Evolutionary conservation across 1,140 invertebrate species (phyloP).

Genomic region (Conus ventricosus): DNA sequence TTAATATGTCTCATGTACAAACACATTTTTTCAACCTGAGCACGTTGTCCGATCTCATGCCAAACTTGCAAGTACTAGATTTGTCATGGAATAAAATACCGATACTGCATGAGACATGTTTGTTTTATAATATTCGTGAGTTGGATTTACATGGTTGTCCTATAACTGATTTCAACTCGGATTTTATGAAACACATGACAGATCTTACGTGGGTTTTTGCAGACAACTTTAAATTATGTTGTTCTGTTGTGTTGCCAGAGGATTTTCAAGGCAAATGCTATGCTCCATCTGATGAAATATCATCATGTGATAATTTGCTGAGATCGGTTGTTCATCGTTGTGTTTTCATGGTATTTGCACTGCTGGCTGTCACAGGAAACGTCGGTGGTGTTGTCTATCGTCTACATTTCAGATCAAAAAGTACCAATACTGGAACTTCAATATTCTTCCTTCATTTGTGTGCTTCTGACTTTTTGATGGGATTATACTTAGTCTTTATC

Average conservation of each 20-base stretch:
- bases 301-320: slow-evolving; percentile 47
- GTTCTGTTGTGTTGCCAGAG: slow-evolving; percentile 22
- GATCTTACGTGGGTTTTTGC: too few relatives aligned
- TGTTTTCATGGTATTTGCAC: slow-evolving; percentile 48
- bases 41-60: too few relatives aligned
- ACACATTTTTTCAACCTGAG: too few relatives aligned
- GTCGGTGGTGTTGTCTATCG: slow-evolving; percentile 46
- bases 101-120: too few relatives aligned
- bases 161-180: too few relatives aligned
- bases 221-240: too few relatives aligned
- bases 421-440: neutral
- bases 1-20: too few relatives aligned
- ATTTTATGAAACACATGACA: too few relatives aligned
- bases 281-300: neutral
- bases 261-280: slow-evolving; percentile 32
- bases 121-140: too few relatives aligned
- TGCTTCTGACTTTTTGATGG: slow-evolving; percentile 57
- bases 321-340: slow-evolving; percentile 36
- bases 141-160: too few relatives aligned
- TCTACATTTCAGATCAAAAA: slow-evolving; percentile 21
- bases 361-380: slow-evolving; percentile 54
- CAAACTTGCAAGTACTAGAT: too few relatives aligned
- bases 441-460: slow-evolving; percentile 34
- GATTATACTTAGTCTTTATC: slow-evolving; percentile 60
- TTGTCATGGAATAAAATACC: too few relatives aligned